Conservation (phyloP, 2,888 invertebrate genomes). For the Caradrina kadenii region DNA sequence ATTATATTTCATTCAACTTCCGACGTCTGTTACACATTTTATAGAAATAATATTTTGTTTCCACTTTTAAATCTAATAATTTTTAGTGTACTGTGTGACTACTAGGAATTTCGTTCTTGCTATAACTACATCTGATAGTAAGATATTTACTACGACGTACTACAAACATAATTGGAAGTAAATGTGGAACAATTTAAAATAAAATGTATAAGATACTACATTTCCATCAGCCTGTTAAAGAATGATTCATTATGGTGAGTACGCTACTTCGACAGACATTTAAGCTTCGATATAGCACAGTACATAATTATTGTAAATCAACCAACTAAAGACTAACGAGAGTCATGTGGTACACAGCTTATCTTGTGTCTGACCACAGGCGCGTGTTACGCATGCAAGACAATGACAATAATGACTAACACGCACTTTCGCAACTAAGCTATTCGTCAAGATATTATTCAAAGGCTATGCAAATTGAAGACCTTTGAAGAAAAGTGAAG, state of each 20-base stretch:
- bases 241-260: neutral
- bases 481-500: conserved; percentile 48
- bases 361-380: conserved; percentile 12
- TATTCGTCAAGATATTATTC: conserved; percentile 55
- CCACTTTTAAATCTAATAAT: neutral
- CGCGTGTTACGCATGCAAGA: conserved; percentile 26
- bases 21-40: neutral
- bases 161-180: neutral
- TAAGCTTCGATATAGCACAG: neutral
- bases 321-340: conserved; percentile 1
- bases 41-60: neutral
- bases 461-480: conserved; percentile 64
- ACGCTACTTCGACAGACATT: neutral
- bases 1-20: neutral
- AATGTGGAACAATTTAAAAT: neutral
- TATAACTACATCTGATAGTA: too few relatives aligned
- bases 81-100: neutral
- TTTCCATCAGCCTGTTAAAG: neutral
- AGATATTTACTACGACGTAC: too few relatives aligned
- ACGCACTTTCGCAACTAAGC: conserved; percentile 56
- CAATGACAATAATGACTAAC: conserved; percentile 47
- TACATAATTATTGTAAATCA: conserved; percentile 1
- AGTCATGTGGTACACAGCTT: conserved; percentile 8
- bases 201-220: neutral
- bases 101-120: neutral